These are phyloP conservation scores for Felis chaus DNA, from an alignment of 2,113 vertebrate species.

Conservation along the genomic window DNA sequence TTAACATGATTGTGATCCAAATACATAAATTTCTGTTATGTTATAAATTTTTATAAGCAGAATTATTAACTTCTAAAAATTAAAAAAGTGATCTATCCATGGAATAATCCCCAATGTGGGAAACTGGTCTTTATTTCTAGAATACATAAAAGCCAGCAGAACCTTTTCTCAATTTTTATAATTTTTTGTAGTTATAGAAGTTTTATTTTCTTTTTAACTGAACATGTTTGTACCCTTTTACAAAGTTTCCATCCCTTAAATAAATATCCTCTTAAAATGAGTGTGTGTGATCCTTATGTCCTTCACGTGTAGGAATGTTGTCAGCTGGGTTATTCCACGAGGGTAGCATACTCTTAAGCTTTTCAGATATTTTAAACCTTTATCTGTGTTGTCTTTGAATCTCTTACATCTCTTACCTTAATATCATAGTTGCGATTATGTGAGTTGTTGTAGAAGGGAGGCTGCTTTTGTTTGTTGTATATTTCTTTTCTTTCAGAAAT, in stretches of 20 bases:
- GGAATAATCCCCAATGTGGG: not conserved
- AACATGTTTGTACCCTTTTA: not conserved
- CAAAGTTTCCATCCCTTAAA: not conserved
- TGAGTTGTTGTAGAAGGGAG: constrained; percentile 50
- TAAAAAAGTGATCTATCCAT: not conserved
- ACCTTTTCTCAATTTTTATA: constrained; percentile 8
- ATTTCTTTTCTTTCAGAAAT: constrained; percentile 80
- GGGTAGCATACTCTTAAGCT: not conserved
- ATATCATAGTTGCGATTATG: not conserved
- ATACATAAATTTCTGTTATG: not conserved
- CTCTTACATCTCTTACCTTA: not conserved
- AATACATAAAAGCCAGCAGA: not conserved
- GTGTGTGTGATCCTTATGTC: not conserved
- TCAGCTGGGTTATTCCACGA: not conserved
- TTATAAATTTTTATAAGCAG: constrained; percentile 5
- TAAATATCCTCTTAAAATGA: not conserved
- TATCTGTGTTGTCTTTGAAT: constrained; percentile 32
- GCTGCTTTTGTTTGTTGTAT: constrained; percentile 74
- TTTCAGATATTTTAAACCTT: constrained; percentile 15
- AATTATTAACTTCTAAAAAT: constrained; percentile 13
- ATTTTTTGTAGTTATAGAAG: not conserved
- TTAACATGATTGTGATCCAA: not conserved
- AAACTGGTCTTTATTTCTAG: constrained; percentile 2
- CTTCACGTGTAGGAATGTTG: not conserved
- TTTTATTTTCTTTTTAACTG: not conserved